phyloP scores from a whole-genome alignment of 2,888 invertebrate genomes.

The Ichneumoninae sp. region DNA sequence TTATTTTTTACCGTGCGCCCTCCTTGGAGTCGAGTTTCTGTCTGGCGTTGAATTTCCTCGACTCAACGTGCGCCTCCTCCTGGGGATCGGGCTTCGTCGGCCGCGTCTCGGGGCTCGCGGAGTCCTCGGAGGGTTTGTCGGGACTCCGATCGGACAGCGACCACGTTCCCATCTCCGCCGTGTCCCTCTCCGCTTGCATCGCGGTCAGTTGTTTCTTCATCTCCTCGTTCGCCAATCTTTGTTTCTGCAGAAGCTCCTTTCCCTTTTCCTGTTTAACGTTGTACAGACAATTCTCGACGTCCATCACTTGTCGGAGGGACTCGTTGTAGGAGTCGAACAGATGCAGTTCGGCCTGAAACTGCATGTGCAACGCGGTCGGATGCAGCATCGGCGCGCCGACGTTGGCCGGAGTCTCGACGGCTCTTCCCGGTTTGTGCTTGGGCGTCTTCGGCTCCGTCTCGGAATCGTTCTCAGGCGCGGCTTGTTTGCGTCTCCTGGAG shows the following conservation, averaged over 20 bases:
- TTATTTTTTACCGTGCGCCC: too few relatives aligned
- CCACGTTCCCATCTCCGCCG: conserved; percentile 14
- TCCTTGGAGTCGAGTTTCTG: conserved; percentile 28
- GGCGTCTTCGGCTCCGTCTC: conserved; percentile 27
- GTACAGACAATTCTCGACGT: conserved; percentile 85
- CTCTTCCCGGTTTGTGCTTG: conserved; percentile 48
- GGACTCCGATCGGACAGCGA: not conserved
- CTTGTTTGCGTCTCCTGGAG: conserved; percentile 75
- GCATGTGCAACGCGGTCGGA: conserved; percentile 86
- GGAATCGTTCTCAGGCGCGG: conserved; percentile 27
- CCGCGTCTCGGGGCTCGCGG: not conserved
- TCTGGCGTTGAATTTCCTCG: conserved; percentile 14
- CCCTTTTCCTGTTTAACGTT: conserved; percentile 74
- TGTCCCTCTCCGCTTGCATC: conserved; percentile 66
- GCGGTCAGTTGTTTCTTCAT: conserved; percentile 69
- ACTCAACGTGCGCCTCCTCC: conserved; percentile 10
- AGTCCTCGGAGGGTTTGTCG: conserved; percentile 18
- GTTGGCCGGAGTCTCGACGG: conserved; percentile 34
- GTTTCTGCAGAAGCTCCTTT: conserved; percentile 72
- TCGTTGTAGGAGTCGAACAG: conserved; percentile 87
- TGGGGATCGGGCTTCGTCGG: not conserved
- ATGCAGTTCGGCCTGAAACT: conserved; percentile 87
- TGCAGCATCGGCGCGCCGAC: conserved; percentile 71
- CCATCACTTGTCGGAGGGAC: conserved; percentile 86
- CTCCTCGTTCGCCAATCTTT: conserved; percentile 75